Percentiles rank a stretch among this genome's conserved stretches.
These are phyloP conservation scores for Anniella stebbinsi DNA, from an alignment of 2,797 vertebrate genomes.

Conservation along the genomic window DNA sequence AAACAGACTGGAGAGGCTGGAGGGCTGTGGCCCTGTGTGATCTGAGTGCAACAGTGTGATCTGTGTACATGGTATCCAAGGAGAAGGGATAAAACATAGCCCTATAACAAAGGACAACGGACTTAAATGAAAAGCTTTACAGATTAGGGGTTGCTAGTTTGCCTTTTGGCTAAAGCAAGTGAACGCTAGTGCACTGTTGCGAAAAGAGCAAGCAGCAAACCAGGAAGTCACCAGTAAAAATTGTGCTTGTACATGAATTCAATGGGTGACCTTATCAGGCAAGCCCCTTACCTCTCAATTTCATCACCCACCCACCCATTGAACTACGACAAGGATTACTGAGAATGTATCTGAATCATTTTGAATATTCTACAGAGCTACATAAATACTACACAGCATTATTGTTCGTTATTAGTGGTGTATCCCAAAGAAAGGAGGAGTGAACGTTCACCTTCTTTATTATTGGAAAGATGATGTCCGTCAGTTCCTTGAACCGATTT, in stretches of 20 bases:
- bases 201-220: not conserved
- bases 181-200: too few species aligned
- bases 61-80: not conserved
- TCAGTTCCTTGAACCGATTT: constrained; percentile 89
- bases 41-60: not conserved
- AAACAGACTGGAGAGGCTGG: not conserved
- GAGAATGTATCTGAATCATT: not conserved
- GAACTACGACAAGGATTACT: not conserved
- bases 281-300: not conserved
- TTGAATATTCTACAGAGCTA: not conserved
- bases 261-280: not conserved
- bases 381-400: not conserved
- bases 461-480: constrained; percentile 90
- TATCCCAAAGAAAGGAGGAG: constrained; percentile 17
- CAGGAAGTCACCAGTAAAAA: not conserved
- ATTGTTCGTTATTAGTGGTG: not conserved
- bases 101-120: not conserved
- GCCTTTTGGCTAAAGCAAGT: not conserved
- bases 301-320: not conserved
- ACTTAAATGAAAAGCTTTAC: not conserved
- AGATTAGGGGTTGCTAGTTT: not conserved
- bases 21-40: not conserved
- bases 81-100: too few species aligned
- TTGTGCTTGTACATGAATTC: not conserved
- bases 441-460: constrained; percentile 90